Base-by-base conservation (phyloP, 2,888 invertebrate species). In the Metopia argyrocephala region DNA sequence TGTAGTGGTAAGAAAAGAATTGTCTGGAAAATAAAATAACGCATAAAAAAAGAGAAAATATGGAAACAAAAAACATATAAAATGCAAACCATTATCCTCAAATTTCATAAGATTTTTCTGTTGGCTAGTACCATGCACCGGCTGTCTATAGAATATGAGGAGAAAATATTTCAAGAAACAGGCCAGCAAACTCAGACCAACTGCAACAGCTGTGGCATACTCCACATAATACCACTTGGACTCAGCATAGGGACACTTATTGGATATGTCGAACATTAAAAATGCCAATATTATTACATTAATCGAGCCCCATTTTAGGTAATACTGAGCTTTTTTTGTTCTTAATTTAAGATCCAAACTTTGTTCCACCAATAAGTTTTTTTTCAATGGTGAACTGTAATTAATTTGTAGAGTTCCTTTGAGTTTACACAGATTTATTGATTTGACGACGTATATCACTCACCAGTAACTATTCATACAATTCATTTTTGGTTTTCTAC, bases 51-150 rank as follows among this genome's bases (percentile, higher is more conserved):
- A 38, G 9, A 45, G 12, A 38, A 15, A 38, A n/a, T 6, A 3
- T 3, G 7, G 15, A 15, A 1, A 5, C 6, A 71, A 23, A 20
- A 12, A 50, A 12, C 20, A 15, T 54, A 0, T 18, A n/a, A n/a
- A 9, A 65, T 23, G n/a, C 23, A 50, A 21, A 88, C 88, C 89
- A 57, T 85, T 86, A 76, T 92, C 91, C 48, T 91, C 90, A 64
- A 93, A 90, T 76, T 92, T 92, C 15, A 93, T 87, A 18, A 93
- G 87, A 83, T 90, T 89, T 83, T 92, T 91, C 83, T 94, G 93
- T 56, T 90, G 89, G 7, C 90, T 87, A 15, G 91, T 93, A 1
- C 93, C 89, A 1, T 87, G 82, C 15, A 93, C 90, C 5, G 92
- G 92, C 57, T 86, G 85, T 3, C 84, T 85, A 20, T 84, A 90